phyloP scores from a whole-genome alignment of 2,797 vertebrate genomes.

The Valencia hispanica region DNA sequence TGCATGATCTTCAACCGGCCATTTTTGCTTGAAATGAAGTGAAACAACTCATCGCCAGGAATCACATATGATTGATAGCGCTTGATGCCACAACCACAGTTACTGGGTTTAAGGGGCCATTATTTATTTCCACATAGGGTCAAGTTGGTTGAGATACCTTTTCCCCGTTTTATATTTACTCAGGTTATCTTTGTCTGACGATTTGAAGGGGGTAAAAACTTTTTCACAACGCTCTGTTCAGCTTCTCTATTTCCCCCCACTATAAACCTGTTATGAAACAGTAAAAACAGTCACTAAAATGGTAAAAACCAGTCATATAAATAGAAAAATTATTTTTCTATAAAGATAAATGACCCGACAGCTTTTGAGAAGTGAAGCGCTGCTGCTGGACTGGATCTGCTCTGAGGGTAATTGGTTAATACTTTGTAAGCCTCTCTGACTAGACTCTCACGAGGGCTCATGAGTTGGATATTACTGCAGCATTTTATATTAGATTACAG shows the following conservation, averaged over 20 bases:
- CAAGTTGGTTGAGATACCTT: neutral
- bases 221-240: neutral
- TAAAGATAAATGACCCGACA: neutral
- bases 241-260: neutral
- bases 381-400: constrained; percentile 4
- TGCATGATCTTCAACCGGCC: no score
- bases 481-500: neutral
- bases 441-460: neutral
- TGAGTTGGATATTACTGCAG: constrained; percentile 8
- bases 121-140: neutral
- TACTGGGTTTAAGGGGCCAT: no score
- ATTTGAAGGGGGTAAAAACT: neutral
- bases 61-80: neutral
- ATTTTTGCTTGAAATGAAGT: neutral
- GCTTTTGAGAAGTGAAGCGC: neutral
- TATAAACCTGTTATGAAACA: neutral
- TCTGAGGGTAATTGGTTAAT: neutral
- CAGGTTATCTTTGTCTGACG: no score
- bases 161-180: neutral
- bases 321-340: neutral
- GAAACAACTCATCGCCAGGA: neutral
- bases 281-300: neutral
- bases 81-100: no score
- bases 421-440: constrained; percentile 6
- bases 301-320: neutral